A percentile compares a stretch with the other conserved stretches of the same genome.
phyloP scores from a whole-genome alignment of 2,888 invertebrate genomes.

The Matsumyia berberina region DNA sequence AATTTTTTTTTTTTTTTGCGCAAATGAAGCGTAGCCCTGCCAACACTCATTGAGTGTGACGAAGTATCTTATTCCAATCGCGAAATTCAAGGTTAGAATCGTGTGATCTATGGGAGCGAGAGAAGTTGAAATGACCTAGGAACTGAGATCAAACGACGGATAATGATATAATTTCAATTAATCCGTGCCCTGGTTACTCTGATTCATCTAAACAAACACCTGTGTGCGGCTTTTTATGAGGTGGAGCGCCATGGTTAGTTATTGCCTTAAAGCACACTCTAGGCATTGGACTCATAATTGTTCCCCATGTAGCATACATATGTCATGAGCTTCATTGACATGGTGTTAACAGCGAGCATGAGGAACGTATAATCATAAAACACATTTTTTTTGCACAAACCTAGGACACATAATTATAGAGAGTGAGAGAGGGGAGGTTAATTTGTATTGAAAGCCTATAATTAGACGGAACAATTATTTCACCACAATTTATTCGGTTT shows the following conservation, averaged over 20 bases:
- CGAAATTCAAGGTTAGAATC: slow-evolving; percentile 18
- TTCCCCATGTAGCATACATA: slow-evolving; percentile 1
- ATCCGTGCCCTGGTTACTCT: slow-evolving; percentile 22
- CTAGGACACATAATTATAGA: slow-evolving; percentile 18
- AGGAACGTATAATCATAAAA: slow-evolving; percentile 13
- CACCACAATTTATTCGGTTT: slow-evolving; percentile 3
- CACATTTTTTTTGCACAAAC: too few species aligned
- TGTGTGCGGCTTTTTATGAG: slow-evolving; percentile 12
- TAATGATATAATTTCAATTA: slow-evolving; percentile 26
- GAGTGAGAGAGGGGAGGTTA: neutral
- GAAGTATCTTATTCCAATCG: neutral
- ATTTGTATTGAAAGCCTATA: slow-evolving; percentile 29
- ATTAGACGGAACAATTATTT: slow-evolving; percentile 21
- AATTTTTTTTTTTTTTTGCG: neutral
- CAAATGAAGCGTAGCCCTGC: slow-evolving; percentile 10
- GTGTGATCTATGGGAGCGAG: neutral
- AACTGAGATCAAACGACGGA: slow-evolving; percentile 33
- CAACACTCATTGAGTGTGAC: neutral
- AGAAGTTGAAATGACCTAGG: slow-evolving; percentile 9
- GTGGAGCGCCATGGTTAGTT: neutral
- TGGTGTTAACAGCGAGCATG: slow-evolving; percentile 31
- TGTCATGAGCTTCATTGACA: slow-evolving; percentile 10
- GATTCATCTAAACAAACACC: slow-evolving; percentile 43
- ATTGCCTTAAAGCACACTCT: slow-evolving; percentile 10
- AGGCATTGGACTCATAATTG: neutral